Percentiles rank a stretch among this genome's conserved stretches.
phyloP scores from a whole-genome alignment of 2,888 invertebrate genomes.

The Chrysolina haemoptera region DNA sequence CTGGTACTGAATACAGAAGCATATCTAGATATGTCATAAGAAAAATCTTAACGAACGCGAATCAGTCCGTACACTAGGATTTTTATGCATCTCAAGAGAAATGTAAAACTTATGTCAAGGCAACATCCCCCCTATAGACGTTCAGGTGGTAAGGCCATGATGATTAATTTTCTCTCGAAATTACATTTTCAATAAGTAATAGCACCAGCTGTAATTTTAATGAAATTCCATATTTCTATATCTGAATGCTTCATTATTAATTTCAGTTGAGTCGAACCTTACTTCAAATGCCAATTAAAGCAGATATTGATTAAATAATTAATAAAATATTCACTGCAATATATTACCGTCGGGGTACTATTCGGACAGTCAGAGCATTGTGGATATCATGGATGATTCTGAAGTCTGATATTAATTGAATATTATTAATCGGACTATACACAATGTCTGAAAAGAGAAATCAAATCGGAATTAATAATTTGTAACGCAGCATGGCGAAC shows the following conservation, averaged over 20 bases:
- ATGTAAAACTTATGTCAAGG: no score
- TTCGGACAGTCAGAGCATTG: neutral
- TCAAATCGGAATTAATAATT: conserved; percentile 7
- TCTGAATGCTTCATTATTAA: conserved; percentile 27
- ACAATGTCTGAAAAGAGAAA: neutral
- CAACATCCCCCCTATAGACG: no score
- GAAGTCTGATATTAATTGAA: conserved; percentile 11
- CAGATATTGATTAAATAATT: conserved; percentile 51
- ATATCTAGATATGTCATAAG: no score
- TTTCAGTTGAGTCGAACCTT: conserved; percentile 44
- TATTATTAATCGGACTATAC: conserved; percentile 4
- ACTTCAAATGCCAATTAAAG: conserved; percentile 49
- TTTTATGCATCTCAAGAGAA: no score
- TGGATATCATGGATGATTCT: conserved; percentile 4
- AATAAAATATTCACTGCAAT: conserved; percentile 50
- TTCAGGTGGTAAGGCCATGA: neutral
- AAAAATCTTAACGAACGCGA: no score
- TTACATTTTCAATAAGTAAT: conserved; percentile 8
- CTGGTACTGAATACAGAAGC: no score
- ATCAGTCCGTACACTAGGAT: no score
- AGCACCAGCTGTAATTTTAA: neutral
- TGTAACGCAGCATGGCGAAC: conserved; percentile 10
- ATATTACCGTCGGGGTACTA: conserved; percentile 29
- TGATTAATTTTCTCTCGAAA: conserved; percentile 7
- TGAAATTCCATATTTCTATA: conserved; percentile 15